Evolutionary conservation across 2,888 invertebrate species (phyloP), one percentile per base, ranked within the genome.

Genomic region (Epirrhoe tristata): DNA sequence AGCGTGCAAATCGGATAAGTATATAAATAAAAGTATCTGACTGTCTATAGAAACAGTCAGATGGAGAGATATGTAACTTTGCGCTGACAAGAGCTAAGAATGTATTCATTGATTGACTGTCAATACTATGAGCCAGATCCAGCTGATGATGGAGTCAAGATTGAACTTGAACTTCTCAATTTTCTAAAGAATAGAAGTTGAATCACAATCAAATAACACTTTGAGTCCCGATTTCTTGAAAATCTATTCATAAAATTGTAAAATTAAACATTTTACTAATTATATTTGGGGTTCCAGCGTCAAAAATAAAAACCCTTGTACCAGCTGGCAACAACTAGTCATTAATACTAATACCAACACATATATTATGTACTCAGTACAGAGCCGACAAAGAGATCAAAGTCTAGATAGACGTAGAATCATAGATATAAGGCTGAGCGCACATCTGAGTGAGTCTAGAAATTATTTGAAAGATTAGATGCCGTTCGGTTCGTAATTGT

Each of bases 1-100:
- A 74, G 82, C 82, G 75, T 77, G 81, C 81, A 83, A 85, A 86
- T 86, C 82, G 77, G 76, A 78, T 85, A 82, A 86, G 86, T 54
- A 54, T 50, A 36, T 39, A 2, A 12, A 52, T 34, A 10, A 48
- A 6, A 24, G 16, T 56, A 61, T 4, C 14, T 61, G 57, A 36
- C 43, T 65, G 60, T 34, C 43, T 36, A 51, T 16, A 36, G 53
- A 1, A 1, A 39, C 3, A 10, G 3, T n/a, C n/a, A n/a, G n/a
- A n/a, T n/a, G 24, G 24, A 24, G 24, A 24, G 24, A 24, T 1
- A 2, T 24, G 24, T 3, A 24, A 2, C 24, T 2, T 24, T 24
- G 24, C 24, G 24, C 24, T 24, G 24, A 24, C 24, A 24, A 24
- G 24, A 24, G 24, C 24, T 24, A n/a, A n/a, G n/a, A n/a, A n/a